phyloP scores from a whole-genome alignment of 1,140 invertebrate species.

The Drosophila saltans region DNA sequence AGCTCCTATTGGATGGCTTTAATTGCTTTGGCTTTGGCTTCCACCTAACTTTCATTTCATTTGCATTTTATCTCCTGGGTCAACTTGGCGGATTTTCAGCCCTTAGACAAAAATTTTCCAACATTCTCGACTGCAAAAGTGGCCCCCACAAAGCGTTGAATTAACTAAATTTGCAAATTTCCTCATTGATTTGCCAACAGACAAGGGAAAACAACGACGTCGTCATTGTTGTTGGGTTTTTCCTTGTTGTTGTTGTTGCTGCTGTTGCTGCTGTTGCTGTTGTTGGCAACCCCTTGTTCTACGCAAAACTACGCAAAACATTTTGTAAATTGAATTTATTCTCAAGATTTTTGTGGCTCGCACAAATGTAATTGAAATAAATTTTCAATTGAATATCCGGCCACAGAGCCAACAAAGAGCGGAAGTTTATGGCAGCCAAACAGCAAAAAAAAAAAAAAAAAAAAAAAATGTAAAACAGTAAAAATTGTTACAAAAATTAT shows the following conservation, averaged over 20 bases:
- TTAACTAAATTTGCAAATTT: slow-evolving; percentile 73
- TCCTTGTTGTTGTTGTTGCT: background rate
- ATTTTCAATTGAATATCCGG: slow-evolving; percentile 79
- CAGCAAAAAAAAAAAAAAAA: slow-evolving; percentile 21
- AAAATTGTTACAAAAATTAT: slow-evolving; percentile 12
- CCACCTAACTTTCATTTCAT: slow-evolving; percentile 19
- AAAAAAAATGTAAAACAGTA: background rate
- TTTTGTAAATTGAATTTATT: slow-evolving; percentile 78
- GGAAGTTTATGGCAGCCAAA: slow-evolving; percentile 73
- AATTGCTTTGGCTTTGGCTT: background rate
- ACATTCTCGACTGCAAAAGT: slow-evolving; percentile 16
- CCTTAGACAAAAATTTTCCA: slow-evolving; percentile 14
- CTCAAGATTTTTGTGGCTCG: slow-evolving; percentile 47
- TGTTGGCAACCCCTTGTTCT: background rate
- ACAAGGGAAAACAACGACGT: slow-evolving; percentile 26
- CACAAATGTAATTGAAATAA: slow-evolving; percentile 78
- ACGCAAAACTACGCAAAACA: slow-evolving; percentile 74
- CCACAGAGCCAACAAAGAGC: slow-evolving; percentile 37
- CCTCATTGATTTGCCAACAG: slow-evolving; percentile 70
- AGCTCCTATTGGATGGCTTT: background rate
- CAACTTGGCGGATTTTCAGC: slow-evolving; percentile 9
- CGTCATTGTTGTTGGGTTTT: slow-evolving; percentile 23
- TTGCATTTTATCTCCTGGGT: slow-evolving; percentile 25
- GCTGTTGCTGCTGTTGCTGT: background rate
- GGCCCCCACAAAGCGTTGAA: slow-evolving; percentile 48